A percentile compares a stretch with the other conserved stretches of the same genome.
phyloP scores from a whole-genome alignment of 2,113 vertebrate species.

The Anolis sagrei region DNA sequence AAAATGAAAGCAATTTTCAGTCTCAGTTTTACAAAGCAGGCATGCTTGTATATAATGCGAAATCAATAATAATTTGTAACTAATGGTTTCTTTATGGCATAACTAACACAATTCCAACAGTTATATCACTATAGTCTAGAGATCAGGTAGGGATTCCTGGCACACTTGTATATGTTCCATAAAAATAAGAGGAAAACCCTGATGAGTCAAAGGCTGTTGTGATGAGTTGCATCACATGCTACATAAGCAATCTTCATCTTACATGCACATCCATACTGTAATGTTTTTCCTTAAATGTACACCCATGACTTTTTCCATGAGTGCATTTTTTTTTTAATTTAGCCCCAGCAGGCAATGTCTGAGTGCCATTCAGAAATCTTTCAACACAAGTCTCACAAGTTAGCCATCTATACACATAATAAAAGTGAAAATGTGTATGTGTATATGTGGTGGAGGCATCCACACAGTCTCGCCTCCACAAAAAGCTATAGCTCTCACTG shows the following conservation, averaged over 20 bases:
- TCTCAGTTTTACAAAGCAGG: background rate
- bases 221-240: background rate
- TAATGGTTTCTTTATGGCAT: background rate
- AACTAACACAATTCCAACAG: background rate
- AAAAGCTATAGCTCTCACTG: too few species aligned
- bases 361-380: background rate
- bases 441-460: too few species aligned
- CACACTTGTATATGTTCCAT: background rate
- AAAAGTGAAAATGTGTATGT: too few species aligned
- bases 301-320: background rate
- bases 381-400: background rate
- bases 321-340: background rate
- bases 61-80: background rate
- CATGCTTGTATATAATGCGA: background rate
- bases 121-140: background rate
- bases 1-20: background rate
- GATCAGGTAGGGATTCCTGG: background rate
- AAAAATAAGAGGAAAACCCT: background rate
- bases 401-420: too few species aligned
- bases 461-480: too few species aligned
- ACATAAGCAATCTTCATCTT: background rate
- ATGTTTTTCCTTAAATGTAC: background rate
- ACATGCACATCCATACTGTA: background rate
- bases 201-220: background rate
- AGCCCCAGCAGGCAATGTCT: background rate